Base-by-base conservation (phyloP, 2,113 vertebrate genomes). In the Bufo bufo region DNA sequence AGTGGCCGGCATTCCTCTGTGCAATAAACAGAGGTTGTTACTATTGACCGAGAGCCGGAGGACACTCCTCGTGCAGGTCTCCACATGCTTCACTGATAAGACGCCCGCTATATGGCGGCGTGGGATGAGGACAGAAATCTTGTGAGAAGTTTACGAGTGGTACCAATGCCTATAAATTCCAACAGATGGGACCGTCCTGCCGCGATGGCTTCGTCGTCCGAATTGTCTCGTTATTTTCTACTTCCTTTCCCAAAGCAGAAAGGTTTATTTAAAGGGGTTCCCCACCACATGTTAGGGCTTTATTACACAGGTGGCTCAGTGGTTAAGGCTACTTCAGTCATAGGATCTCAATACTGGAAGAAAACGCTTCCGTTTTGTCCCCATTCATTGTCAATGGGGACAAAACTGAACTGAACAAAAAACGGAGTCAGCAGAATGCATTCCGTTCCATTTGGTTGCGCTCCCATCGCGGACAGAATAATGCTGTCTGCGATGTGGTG, bases 41-140 rank as follows among this genome's bases (percentile, higher is more conserved):
- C 95, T 95, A 94, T 94, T 95, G 92, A 90, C 94, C 87, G 52
- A 94, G 87, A 90, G 82, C 69, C 82, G 81, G 47, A 74, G 12
- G 71, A 77, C 84, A 79, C 75, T 78, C 33, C 49, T 33, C 86
- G 54, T 92, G 89, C 95, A 95, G 90, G 94, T 91, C 94, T 91
- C 85, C 90, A 91, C 95, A 94, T 94, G 93, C 89, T 88, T 78
- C 91, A 89, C 75, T 90, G 90, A 91, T 88, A 90, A 45, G 54
- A 45, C 66, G 10, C n/a, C 54, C 10, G 54, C 47, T 74, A 33
- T 33, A 33, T 33, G 33, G 33, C 33, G 71, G 54, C 7, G 33
- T 19, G 45, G 58, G n/a, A 65, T 13, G 58, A 19, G 19, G 33
- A 77, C 33, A 23, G 72, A 75, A 49, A 82, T 4, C 43, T 4